Base-by-base conservation (phyloP, 2,888 invertebrate species). In the Cryptophagus acutangulus region DNA sequence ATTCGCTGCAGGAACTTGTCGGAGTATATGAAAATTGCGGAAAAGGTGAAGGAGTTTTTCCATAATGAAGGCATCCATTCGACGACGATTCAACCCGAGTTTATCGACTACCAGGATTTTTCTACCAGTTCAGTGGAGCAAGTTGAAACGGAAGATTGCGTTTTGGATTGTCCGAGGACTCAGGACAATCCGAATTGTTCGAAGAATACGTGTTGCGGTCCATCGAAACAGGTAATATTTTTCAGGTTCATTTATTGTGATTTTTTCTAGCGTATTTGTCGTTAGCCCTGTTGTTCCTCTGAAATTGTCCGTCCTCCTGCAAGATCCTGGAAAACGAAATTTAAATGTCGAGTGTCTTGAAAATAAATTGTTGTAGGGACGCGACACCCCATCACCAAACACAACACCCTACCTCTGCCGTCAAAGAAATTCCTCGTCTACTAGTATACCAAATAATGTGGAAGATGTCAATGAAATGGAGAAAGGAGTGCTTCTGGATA, bases 41-140 rank as follows among this genome's bases (percentile, higher is more conserved):
- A 91, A 65, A 87, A 91, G 66, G 90, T 96, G 5, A 97, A 96
- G 69, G 88, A 91, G 65, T 91, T 96, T 74, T 96, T 97, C 71
- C 97, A 97, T 70, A 90, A 95, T 65, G 94, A 95, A 70, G 96
- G 96, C 35, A 96, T 97, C 55, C 97, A 97, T 71, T 96, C 96
- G 28, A 96, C 96, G 14, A 97, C 97, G 17, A 96, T 97, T 65
- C 96, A 97, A 66, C 96, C 96, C 0, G 97, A 97, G 72, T 96
- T 96, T 69, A 84, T 91, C 36, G 94, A 95, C 66, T 77, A 87
- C 58, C 81, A 58, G 58, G 73, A 58, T 60, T 71, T 48, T 65
- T 73, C 52, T 58, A 70, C 55, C 20, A 62, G 54, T 17, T 52
- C 56, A 5, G 58, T 59, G 46, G 56, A 71, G 72, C 58, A 68